phyloP scores from a whole-genome alignment of 2,888 invertebrate species.

The Metopia argyrocephala region DNA sequence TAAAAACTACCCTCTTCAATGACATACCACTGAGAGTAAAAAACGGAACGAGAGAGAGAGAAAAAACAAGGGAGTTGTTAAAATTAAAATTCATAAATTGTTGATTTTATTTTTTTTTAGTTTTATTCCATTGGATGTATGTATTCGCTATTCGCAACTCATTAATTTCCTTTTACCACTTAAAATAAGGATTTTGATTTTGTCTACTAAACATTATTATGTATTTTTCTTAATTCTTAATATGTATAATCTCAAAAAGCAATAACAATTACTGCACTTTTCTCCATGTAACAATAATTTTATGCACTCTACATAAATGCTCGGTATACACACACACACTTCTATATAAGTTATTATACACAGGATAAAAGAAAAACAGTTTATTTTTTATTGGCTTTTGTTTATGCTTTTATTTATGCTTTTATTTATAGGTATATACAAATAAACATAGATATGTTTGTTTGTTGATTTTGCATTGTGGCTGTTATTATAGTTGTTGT shows the following conservation, averaged over 20 bases:
- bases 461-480: not conserved
- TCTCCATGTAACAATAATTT: conserved; percentile 12
- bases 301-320: not conserved
- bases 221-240: not conserved
- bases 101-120: too few species aligned
- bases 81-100: not conserved
- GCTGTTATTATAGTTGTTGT: conserved; percentile 29
- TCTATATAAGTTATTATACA: conserved; percentile 9
- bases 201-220: not conserved
- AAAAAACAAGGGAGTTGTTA: not conserved
- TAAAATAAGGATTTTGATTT: too few species aligned
- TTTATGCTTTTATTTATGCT: conserved; percentile 8
- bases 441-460: not conserved
- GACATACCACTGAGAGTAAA: conserved; percentile 19
- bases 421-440: too few species aligned
- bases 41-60: conserved; percentile 20
- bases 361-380: conserved; percentile 49
- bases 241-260: not conserved
- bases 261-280: conserved; percentile 33
- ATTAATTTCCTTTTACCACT: too few species aligned
- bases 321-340: not conserved
- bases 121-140: too few species aligned
- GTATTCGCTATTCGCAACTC: too few species aligned
- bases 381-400: conserved; percentile 22
- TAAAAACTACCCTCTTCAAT: conserved; percentile 53